Conservation (phyloP, 2,113 vertebrate genomes). For the Dicaeum eximium region DNA sequence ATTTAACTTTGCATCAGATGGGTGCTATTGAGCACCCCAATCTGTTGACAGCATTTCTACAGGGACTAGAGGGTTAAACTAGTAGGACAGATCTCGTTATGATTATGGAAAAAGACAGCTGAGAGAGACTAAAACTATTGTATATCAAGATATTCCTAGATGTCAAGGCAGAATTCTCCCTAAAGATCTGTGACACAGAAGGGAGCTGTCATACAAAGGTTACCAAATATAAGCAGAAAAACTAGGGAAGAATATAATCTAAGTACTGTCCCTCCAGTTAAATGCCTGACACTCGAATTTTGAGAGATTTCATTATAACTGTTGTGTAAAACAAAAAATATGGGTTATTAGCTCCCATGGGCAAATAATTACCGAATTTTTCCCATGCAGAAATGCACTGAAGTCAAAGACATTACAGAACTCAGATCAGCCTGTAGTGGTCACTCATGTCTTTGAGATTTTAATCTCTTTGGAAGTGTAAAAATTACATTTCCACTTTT, state of each 20-base stretch:
- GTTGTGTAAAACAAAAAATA: not conserved
- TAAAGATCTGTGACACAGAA: not conserved
- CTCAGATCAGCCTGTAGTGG: not conserved
- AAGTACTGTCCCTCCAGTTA: not conserved
- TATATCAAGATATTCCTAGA: not conserved
- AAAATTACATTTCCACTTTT: not conserved
- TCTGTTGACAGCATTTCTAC: not conserved
- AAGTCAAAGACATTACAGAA: not conserved
- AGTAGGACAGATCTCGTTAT: not conserved
- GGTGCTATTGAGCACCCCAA: not conserved
- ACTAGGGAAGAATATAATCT: not conserved
- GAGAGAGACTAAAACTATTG: not conserved
- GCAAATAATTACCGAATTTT: not conserved
- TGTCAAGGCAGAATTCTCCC: not conserved
- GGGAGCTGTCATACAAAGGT: not conserved
- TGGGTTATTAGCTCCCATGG: not conserved
- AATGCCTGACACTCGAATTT: not conserved
- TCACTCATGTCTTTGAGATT: not conserved
- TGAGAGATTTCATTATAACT: not conserved
- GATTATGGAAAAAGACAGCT: not conserved
- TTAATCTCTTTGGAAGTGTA: not conserved
- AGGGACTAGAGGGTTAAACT: not conserved
- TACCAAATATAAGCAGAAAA: not conserved
- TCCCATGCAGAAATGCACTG: not conserved
- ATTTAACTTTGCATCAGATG: not conserved